Evolutionary conservation across 2,888 invertebrate species (phyloP).

Genomic region (Calameuta filiformis): DNA sequence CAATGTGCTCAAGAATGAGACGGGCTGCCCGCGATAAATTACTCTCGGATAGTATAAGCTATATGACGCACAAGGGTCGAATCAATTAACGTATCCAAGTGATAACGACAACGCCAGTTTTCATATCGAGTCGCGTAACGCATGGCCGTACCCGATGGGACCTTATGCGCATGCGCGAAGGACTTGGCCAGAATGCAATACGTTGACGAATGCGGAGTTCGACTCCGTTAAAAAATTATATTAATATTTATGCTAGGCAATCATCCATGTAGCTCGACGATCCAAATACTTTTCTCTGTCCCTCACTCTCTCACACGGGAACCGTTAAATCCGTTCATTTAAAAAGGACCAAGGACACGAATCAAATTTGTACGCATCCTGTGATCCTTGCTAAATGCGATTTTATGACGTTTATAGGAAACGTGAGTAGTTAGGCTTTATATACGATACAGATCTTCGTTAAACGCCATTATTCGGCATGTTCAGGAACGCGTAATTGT

Average conservation of each 20-base stretch:
- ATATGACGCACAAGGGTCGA: constrained; percentile 64
- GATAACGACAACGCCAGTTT: not conserved
- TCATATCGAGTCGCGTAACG: not conserved
- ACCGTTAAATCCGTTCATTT: not conserved
- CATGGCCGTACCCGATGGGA: not conserved
- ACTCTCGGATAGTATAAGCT: constrained; percentile 62
- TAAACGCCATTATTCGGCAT: constrained; percentile 44
- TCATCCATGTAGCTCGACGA: not conserved
- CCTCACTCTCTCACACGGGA: not conserved
- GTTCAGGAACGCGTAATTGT: constrained; percentile 45
- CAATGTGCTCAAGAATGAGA: constrained; percentile 81
- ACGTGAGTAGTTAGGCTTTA: not conserved
- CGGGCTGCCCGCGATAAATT: constrained; percentile 65
- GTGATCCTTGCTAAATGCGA: not conserved
- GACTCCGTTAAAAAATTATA: not conserved
- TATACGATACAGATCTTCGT: not conserved
- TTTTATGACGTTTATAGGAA: not conserved
- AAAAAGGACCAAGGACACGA: not conserved
- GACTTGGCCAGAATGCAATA: not conserved
- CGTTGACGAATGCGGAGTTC: not conserved
- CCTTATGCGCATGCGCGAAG: not conserved
- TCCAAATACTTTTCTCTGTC: not conserved
- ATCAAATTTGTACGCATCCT: not conserved
- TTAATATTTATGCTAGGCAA: not conserved
- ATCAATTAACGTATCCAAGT: constrained; percentile 50